These are phyloP conservation scores for Oostethus manadensis DNA, from an alignment of 2,113 vertebrate genomes.

Conservation along the genomic window DNA sequence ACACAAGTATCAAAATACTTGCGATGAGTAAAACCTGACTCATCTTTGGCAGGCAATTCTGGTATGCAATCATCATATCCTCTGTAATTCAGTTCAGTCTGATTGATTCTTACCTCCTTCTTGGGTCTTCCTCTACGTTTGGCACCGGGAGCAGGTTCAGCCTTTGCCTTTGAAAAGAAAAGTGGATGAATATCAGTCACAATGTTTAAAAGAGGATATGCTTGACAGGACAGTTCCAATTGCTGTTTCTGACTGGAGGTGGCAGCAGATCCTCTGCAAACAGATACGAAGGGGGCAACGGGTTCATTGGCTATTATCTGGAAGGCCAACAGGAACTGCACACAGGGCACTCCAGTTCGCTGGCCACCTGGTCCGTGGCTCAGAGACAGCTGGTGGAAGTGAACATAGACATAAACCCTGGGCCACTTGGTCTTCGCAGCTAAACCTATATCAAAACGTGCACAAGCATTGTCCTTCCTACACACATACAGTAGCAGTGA, in stretches of 20 bases:
- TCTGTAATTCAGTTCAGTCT: slow-evolving; percentile 34
- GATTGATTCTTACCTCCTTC: slow-evolving; percentile 79
- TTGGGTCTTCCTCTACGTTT: slow-evolving; percentile 93
- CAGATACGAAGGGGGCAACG: slow-evolving; percentile 61
- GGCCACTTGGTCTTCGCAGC: slow-evolving; percentile 30
- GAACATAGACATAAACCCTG: slow-evolving; percentile 52
- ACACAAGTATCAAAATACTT: slow-evolving; percentile 18
- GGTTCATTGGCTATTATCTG: slow-evolving; percentile 78
- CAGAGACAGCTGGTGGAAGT: slow-evolving; percentile 75
- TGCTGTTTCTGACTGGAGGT: slow-evolving; percentile 52
- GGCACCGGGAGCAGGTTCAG: slow-evolving; percentile 76
- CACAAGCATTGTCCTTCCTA: neutral
- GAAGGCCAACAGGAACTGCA: slow-evolving; percentile 73
- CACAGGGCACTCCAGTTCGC: slow-evolving; percentile 73
- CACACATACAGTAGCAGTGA: slow-evolving; percentile 9
- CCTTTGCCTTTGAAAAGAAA: slow-evolving; percentile 67
- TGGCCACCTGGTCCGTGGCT: slow-evolving; percentile 74
- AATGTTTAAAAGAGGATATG: neutral
- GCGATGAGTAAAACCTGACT: slow-evolving; percentile 32
- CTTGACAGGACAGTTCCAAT: slow-evolving; percentile 13
- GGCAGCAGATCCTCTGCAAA: slow-evolving; percentile 41
- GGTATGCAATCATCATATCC: slow-evolving; percentile 27
- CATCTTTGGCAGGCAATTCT: slow-evolving; percentile 24
- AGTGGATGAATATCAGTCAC: neutral
- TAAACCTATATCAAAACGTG: slow-evolving; percentile 47